Percentiles rank a stretch among this genome's conserved stretches.
Conservation (phyloP, 2,797 vertebrate genomes). For the Sebastes iracundus region DNA sequence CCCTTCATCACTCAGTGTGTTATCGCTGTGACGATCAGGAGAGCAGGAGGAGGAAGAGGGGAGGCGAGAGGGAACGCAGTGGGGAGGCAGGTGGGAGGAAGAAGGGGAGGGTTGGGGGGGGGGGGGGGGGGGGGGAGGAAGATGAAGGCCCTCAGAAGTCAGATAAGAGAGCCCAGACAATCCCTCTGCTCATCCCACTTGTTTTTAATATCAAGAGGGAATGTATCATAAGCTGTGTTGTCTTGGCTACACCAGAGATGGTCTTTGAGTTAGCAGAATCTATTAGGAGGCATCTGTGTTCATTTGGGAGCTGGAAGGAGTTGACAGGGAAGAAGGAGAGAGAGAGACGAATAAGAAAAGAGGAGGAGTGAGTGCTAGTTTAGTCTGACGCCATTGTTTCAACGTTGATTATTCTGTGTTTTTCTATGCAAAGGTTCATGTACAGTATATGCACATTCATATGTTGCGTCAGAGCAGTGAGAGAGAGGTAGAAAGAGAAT, state of each 20-base stretch:
- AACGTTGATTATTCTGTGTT: slow-evolving; percentile 34
- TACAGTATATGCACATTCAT: slow-evolving; percentile 21
- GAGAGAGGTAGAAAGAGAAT: slow-evolving; percentile 56
- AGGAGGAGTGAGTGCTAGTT: slow-evolving; percentile 6
- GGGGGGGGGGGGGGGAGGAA: neutral
- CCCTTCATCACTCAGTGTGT: slow-evolving; percentile 35
- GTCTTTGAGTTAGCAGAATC: slow-evolving; percentile 62
- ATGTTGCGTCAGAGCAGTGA: slow-evolving; percentile 49
- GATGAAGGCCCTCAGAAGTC: slow-evolving; percentile 62
- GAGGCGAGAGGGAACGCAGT: slow-evolving; percentile 14
- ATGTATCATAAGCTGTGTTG: slow-evolving; percentile 63
- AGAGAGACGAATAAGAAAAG: neutral
- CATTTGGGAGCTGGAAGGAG: slow-evolving; percentile 43
- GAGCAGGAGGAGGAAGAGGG: slow-evolving; percentile 34
- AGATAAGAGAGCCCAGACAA: slow-evolving; percentile 73
- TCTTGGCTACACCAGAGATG: slow-evolving; percentile 58
- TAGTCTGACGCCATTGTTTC: slow-evolving; percentile 46
- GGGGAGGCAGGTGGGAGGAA: slow-evolving; percentile 30
- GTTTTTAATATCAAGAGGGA: slow-evolving; percentile 70
- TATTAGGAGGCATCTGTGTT: slow-evolving; percentile 49
- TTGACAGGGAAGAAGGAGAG: neutral
- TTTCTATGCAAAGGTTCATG: slow-evolving; percentile 1
- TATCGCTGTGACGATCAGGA: slow-evolving; percentile 53
- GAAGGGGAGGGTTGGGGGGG: neutral
- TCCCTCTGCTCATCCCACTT: slow-evolving; percentile 64